Evolutionary conservation across 1,140 invertebrate species (phyloP).

Genomic region (Teleopsis dalmanni): DNA sequence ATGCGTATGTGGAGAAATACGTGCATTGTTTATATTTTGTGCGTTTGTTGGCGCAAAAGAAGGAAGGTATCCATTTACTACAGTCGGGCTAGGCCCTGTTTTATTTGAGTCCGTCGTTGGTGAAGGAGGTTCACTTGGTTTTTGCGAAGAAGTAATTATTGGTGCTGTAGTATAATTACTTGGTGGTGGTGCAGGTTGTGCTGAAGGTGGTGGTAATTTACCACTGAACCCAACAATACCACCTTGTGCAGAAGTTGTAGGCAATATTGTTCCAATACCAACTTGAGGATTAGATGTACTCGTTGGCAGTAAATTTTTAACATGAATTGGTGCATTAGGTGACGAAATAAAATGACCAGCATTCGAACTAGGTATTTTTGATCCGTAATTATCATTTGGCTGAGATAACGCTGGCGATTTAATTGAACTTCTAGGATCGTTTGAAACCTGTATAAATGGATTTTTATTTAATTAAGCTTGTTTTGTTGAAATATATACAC

Average conservation of each 20-base stretch:
- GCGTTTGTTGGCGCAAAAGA: slow-evolving; percentile 1
- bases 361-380: slow-evolving; percentile 2
- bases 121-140: slow-evolving; percentile 2
- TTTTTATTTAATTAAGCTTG: not conserved
- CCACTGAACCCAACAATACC: not conserved
- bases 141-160: not conserved
- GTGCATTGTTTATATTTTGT: slow-evolving; percentile 2
- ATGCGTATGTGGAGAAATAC: slow-evolving; percentile 11
- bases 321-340: slow-evolving; percentile 1
- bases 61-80: slow-evolving; percentile 11
- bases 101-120: not conserved
- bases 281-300: not conserved
- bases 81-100: slow-evolving; percentile 1
- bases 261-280: not conserved
- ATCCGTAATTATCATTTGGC: not conserved
- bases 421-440: slow-evolving; percentile 9
- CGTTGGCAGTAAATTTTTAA: not conserved
- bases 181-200: slow-evolving; percentile 11
- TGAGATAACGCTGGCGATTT: slow-evolving; percentile 2
- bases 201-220: slow-evolving; percentile 7
- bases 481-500: not conserved
- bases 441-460: not conserved
- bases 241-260: not conserved
- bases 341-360: not conserved
- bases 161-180: slow-evolving; percentile 3